Base-by-base conservation (phyloP, 2,888 invertebrate genomes). In the Cephus runcator region DNA sequence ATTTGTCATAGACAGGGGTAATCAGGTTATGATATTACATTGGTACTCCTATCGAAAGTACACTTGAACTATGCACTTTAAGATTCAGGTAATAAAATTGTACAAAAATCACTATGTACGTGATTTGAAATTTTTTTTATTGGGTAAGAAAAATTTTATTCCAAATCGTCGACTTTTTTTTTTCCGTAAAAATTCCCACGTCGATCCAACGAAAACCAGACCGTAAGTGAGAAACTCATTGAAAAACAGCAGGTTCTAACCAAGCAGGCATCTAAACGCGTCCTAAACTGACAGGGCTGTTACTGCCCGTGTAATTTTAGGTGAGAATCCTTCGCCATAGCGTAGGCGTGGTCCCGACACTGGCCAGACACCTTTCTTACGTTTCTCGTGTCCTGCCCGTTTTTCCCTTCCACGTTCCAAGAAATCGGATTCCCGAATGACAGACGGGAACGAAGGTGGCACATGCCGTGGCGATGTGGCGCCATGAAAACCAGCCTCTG, bases 1-100 rank as follows among this genome's bases (percentile, higher is more conserved):
- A 86, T 88, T 87, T 85, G 86, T 86, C 84, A 83, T 83, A 81
- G 82, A 83, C 84, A 83, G 77, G 81, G 82, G 83, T 85, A 85
- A 87, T 87, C 85, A 85, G 81, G 77, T 56, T 76, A 75, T 23
- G n/a, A 31, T 6, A 2, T 75, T 35, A 15, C 15, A 33, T 56
- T n/a, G 56, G 23, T 23, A n/a, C 12, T 33, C 12, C n/a, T 15
- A 12, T 75, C 33, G 11, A n/a, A n/a, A 4, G 4, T 68, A 15
- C 1, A 69, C 9, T 75, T 3, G 23, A 12, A 11, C 15, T 36
- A 69, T 11, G 12, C 23, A 40, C 6, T 11, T 11, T 34, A 34
- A 9, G 34, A 34, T 34, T 34, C 34, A 34, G 34, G 1, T 34
- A 35, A 35, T 56, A 56, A 23, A 56, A 56, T 23, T 9, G 23